Evolutionary conservation across 2,888 invertebrate species (phyloP).

Genomic region (Ptilodon capucinus): DNA sequence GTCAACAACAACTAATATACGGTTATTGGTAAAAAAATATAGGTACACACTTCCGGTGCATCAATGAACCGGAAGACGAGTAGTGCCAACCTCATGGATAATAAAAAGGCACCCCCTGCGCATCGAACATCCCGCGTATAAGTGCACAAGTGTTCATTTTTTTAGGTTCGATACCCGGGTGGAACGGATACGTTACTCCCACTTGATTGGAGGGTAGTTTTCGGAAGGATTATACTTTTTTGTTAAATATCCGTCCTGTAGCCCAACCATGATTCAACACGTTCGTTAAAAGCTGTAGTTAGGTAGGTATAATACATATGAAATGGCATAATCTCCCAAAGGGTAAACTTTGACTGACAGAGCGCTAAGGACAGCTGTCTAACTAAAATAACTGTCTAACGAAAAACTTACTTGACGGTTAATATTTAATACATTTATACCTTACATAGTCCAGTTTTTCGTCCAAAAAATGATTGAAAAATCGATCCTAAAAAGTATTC

Average conservation of each 20-base stretch:
- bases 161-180: slow-evolving; percentile 47
- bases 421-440: too few relatives aligned
- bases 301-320: too few relatives aligned
- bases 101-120: slow-evolving; percentile 50
- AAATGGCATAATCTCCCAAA: too few relatives aligned
- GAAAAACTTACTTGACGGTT: too few relatives aligned
- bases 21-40: slow-evolving; percentile 12
- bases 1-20: slow-evolving; percentile 1
- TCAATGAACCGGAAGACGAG: slow-evolving; percentile 63
- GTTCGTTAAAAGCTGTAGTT: too few relatives aligned
- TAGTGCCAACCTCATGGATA: slow-evolving; percentile 42
- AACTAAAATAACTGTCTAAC: too few relatives aligned
- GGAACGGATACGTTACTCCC: slow-evolving; percentile 33
- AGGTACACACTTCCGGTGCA: slow-evolving; percentile 49
- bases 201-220: slow-evolving; percentile 17
- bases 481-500: not conserved
- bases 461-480: too few relatives aligned
- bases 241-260: slow-evolving; percentile 24
- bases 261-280: too few relatives aligned
- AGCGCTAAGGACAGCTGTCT: too few relatives aligned
- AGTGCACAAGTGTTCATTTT: slow-evolving; percentile 60
- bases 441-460: too few relatives aligned
- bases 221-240: slow-evolving; percentile 20
- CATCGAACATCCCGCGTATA: slow-evolving; percentile 40
- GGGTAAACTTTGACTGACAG: too few relatives aligned